These are phyloP conservation scores for Idaea aversata DNA, from an alignment of 2,888 invertebrate genomes.

Conservation along the genomic window DNA sequence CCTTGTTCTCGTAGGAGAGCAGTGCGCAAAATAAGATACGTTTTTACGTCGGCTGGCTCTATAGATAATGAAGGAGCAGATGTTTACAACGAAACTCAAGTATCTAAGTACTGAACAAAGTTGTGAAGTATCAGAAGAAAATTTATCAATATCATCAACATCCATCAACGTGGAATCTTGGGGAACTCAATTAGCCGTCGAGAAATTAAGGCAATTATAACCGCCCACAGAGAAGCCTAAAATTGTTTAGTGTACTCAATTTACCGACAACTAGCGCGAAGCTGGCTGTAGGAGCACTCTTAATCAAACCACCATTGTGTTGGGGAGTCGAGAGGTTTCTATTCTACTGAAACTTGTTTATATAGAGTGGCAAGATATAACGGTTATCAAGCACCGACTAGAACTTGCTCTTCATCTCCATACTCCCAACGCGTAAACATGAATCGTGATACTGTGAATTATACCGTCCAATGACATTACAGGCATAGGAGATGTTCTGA, in stretches of 20 bases:
- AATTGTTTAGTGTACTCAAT: constrained; percentile 29
- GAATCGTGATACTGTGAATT: too few species aligned
- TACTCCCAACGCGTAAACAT: too few species aligned
- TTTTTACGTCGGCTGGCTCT: background rate
- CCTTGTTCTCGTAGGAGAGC: constrained; percentile 8
- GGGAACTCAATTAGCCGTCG: constrained; percentile 31
- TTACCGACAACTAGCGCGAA: constrained; percentile 14
- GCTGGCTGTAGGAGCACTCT: constrained; percentile 19
- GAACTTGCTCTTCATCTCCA: background rate
- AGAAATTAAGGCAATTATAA: constrained; percentile 31
- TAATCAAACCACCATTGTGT: constrained; percentile 24
- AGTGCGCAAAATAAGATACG: constrained; percentile 1
- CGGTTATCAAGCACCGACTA: background rate
- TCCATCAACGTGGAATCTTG: constrained; percentile 29
- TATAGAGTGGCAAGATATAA: background rate
- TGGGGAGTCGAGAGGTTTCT: constrained; percentile 4
- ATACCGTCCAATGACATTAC: background rate
- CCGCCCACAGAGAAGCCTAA: constrained; percentile 25
- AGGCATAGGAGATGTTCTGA: background rate
- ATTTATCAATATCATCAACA: constrained; percentile 27
- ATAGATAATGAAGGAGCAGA: background rate
- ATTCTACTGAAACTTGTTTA: background rate
- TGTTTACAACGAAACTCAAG: constrained; percentile 7
- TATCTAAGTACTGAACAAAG: constrained; percentile 17
- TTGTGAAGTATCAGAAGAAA: constrained; percentile 13